These are phyloP conservation scores for Cataglyphis rosenhaueri DNA, from an alignment of 2,888 invertebrate species.

Conservation along the genomic window DNA sequence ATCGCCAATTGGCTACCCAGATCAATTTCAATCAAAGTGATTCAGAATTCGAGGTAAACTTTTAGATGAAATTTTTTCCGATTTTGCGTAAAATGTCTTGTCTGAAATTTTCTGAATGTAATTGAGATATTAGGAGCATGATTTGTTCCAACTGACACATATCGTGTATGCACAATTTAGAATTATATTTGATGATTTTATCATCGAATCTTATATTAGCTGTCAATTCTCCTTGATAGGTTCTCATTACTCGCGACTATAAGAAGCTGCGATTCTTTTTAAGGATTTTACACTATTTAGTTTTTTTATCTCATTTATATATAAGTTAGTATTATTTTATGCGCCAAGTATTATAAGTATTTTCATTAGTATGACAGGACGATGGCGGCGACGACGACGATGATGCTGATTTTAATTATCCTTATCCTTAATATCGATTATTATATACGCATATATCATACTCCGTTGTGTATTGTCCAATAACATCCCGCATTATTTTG, in stretches of 20 bases:
- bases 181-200: slow-evolving; percentile 26
- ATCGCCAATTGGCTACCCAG: neutral
- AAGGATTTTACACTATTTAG: slow-evolving; percentile 2
- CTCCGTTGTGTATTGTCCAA: slow-evolving; percentile 79
- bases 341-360: slow-evolving; percentile 5
- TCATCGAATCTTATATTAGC: slow-evolving; percentile 24
- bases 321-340: slow-evolving; percentile 20
- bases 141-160: slow-evolving; percentile 7
- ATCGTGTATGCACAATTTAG: slow-evolving; percentile 5
- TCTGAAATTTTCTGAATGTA: slow-evolving; percentile 16
- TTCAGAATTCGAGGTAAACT: neutral
- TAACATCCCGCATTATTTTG: slow-evolving; percentile 80
- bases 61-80: slow-evolving; percentile 10
- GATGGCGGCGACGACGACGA: slow-evolving; percentile 54
- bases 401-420: slow-evolving; percentile 58
- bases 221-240: slow-evolving; percentile 15
- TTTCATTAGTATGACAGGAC: slow-evolving; percentile 23
- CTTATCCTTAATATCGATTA: slow-evolving; percentile 61
- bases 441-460: slow-evolving; percentile 42
- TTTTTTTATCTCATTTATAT: slow-evolving; percentile 11
- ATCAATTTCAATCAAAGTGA: slow-evolving; percentile 7
- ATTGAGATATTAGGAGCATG: neutral
- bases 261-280: slow-evolving; percentile 1
- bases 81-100: slow-evolving; percentile 30
- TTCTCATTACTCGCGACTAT: neutral